A percentile compares a stretch with the other conserved stretches of the same genome.
Conservation (phyloP, 2,113 vertebrate genomes). For the Pachycephala philippinensis region DNA sequence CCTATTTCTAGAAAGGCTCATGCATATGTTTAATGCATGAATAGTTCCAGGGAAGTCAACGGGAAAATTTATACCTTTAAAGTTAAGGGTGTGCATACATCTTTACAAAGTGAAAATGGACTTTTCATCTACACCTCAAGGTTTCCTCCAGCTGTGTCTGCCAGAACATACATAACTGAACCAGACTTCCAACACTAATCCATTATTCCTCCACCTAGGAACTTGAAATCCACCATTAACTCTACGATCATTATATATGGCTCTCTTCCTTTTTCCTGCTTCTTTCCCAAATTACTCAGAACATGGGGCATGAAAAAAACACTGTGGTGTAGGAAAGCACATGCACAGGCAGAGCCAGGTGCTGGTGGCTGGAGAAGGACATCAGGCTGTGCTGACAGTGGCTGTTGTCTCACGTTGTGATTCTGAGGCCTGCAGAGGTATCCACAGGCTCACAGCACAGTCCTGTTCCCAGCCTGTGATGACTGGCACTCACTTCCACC, state of each 20-base stretch:
- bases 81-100: background rate
- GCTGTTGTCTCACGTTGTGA: accelerated
- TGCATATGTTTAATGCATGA: slow-evolving; percentile 42
- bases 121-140: background rate
- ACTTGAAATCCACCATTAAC: background rate
- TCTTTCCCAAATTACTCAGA: background rate
- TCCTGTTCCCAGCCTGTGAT: background rate
- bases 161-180: background rate
- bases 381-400: background rate
- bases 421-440: background rate
- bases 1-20: slow-evolving; percentile 24
- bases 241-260: background rate
- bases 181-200: background rate
- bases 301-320: background rate
- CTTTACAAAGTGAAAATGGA: slow-evolving; percentile 16
- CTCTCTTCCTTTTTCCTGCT: background rate
- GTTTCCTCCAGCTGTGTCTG: background rate
- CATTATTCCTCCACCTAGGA: background rate
- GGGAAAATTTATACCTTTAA: slow-evolving; percentile 6
- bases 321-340: background rate
- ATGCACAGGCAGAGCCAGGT: background rate
- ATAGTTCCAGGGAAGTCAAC: background rate
- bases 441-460: background rate
- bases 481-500: background rate
- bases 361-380: background rate